These are phyloP conservation scores for Macropodus opercularis DNA, from an alignment of 2,797 vertebrate species.

Conservation along the genomic window DNA sequence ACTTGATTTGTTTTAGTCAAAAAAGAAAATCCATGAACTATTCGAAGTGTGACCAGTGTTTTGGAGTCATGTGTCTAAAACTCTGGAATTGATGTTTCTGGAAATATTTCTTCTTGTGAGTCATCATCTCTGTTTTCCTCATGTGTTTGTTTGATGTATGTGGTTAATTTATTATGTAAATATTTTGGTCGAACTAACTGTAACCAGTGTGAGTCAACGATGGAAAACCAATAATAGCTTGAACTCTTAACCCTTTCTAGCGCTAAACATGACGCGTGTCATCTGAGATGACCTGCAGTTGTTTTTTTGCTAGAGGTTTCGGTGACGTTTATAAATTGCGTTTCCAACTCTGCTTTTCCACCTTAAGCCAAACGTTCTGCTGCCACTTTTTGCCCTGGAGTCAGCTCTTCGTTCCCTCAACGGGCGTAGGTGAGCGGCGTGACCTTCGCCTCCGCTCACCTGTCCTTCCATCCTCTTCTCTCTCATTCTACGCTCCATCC, in stretches of 20 bases:
- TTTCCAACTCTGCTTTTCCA: conserved; percentile 10
- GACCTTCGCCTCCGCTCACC: conserved; percentile 8
- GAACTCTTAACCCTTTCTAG: conserved; percentile 1
- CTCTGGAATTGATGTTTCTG: background rate
- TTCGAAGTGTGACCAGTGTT: background rate
- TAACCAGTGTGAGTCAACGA: background rate
- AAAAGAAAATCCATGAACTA: background rate
- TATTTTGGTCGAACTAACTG: background rate
- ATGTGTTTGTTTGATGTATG: too few relatives aligned
- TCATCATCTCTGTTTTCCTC: background rate
- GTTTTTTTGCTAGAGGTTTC: background rate
- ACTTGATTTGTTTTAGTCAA: background rate
- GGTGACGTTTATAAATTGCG: conserved; percentile 42
- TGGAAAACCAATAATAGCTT: background rate
- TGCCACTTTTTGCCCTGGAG: conserved; percentile 24
- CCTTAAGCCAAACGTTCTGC: conserved; percentile 12
- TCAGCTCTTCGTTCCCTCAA: conserved; percentile 36
- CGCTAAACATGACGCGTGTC: background rate
- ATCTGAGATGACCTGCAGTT: conserved; percentile 3
- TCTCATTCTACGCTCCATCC: conserved; percentile 38
- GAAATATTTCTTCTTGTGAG: conserved; percentile 3
- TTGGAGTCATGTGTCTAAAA: background rate
- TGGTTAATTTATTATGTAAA: background rate
- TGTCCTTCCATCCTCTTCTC: conserved; percentile 33
- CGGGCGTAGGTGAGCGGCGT: conserved; percentile 14